A percentile compares a stretch with the other conserved stretches of the same genome.
phyloP scores from a whole-genome alignment of 1,140 invertebrate genomes.

The Cardiocondyla obscurior region DNA sequence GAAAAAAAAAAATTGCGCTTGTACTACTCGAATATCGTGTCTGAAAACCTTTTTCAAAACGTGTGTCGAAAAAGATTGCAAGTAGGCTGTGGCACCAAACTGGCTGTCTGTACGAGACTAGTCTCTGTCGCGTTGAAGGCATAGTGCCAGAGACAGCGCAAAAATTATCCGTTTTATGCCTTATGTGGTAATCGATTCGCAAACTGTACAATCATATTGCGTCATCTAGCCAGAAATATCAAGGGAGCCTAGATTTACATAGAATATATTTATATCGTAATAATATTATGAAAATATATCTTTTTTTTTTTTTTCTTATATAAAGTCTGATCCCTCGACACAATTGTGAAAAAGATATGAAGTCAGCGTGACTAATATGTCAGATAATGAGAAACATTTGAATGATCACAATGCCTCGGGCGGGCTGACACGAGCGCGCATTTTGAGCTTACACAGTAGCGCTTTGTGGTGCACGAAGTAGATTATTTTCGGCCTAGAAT shows the following conservation, averaged over 20 bases:
- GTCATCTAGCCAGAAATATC: neutral
- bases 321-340: neutral
- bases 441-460: slow-evolving; percentile 43
- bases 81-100: slow-evolving; percentile 59
- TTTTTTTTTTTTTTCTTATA: no score
- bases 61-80: slow-evolving; percentile 41
- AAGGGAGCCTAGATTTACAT: neutral
- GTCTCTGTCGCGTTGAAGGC: slow-evolving; percentile 44
- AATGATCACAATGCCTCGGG: slow-evolving; percentile 25
- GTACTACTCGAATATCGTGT: neutral
- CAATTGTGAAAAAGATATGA: neutral
- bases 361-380: neutral
- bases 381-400: slow-evolving; percentile 10
- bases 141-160: slow-evolving; percentile 38
- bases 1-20: no score
- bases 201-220: neutral
- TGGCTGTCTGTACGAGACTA: slow-evolving; percentile 48
- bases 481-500: slow-evolving; percentile 73
- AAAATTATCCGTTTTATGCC: slow-evolving; percentile 42
- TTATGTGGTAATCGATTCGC: slow-evolving; percentile 15
- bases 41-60: slow-evolving; percentile 21
- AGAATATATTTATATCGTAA: neutral
- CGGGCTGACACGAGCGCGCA: slow-evolving; percentile 1
- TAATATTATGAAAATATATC: no score
- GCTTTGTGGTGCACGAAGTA: slow-evolving; percentile 55